Percentiles rank a stretch among this genome's conserved stretches.
These are phyloP conservation scores for Prionailurus viverrinus DNA, from an alignment of 2,113 vertebrate genomes.

Conservation along the genomic window DNA sequence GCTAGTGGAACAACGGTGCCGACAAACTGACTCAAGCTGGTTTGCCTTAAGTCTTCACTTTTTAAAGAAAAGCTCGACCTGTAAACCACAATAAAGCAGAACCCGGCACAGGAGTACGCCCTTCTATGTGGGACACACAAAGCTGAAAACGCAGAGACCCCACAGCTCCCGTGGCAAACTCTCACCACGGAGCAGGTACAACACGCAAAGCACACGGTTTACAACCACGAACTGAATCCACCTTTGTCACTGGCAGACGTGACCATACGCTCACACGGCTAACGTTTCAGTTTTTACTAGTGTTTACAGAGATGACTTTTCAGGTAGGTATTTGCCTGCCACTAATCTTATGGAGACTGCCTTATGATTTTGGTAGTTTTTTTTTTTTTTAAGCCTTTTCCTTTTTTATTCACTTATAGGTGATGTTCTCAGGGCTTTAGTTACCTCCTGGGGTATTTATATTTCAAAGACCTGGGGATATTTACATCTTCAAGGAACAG, in stretches of 20 bases:
- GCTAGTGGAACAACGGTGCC: neutral
- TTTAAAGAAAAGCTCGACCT: neutral
- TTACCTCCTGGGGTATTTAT: neutral
- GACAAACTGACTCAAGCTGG: neutral
- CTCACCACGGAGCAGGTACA: neutral
- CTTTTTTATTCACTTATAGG: neutral
- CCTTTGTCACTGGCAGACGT: rapidly evolving
- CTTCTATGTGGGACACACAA: neutral
- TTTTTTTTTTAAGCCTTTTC: neutral
- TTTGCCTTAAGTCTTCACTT: neutral
- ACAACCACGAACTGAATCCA: neutral
- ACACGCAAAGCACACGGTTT: rapidly evolving
- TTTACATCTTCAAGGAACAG: neutral
- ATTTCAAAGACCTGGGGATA: neutral
- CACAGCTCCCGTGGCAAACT: neutral
- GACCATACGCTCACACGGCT: neutral
- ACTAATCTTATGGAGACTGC: neutral
- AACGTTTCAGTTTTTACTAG: neutral
- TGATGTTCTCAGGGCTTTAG: neutral
- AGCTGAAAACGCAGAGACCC: neutral
- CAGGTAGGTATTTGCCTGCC: no score
- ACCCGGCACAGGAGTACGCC: neutral
- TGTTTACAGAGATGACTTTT: no score
- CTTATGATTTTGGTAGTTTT: neutral
- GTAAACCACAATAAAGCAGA: neutral